Evolutionary conservation across 2,113 vertebrate genomes (phyloP).

Genomic region (Drymodes brunneopygia): DNA sequence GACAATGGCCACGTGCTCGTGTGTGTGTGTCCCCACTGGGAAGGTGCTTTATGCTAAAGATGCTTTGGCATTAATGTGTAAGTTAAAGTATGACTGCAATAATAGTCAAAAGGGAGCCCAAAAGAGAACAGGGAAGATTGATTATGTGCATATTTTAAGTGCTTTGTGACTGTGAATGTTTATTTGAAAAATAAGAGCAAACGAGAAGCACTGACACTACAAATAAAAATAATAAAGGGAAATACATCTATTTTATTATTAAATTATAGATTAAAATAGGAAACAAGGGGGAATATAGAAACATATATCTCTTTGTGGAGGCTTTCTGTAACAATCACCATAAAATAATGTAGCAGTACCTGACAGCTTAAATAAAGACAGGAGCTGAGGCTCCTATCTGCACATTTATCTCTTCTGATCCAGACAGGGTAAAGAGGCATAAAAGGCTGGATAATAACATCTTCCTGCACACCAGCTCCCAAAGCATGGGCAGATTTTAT

Average conservation of each 20-base stretch:
- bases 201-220: not conserved
- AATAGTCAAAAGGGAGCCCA: conserved; percentile 8
- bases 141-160: conserved; percentile 63
- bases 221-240: conserved; percentile 53
- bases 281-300: not conserved
- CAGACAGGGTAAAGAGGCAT: conserved; percentile 57
- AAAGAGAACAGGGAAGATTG: conserved; percentile 24
- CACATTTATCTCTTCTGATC: conserved; percentile 57
- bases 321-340: conserved; percentile 58
- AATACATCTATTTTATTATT: conserved; percentile 60
- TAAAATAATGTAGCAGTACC: conserved; percentile 51
- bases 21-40: not conserved
- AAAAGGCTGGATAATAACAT: conserved; percentile 49
- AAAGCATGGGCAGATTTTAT: conserved; percentile 57
- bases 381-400: conserved; percentile 43
- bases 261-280: conserved; percentile 67
- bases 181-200: conserved; percentile 16
- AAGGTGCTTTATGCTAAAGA: not conserved
- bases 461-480: conserved; percentile 49
- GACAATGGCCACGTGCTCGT: rapidly evolving
- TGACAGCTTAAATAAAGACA: conserved; percentile 61
- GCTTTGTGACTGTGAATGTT: conserved; percentile 33
- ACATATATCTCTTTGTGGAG: conserved; percentile 48
- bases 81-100: conserved; percentile 39
- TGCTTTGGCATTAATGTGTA: not conserved